Evolutionary conservation across 2,797 vertebrate genomes (phyloP).

Genomic region (Acrossocheilus wenchowensis): DNA sequence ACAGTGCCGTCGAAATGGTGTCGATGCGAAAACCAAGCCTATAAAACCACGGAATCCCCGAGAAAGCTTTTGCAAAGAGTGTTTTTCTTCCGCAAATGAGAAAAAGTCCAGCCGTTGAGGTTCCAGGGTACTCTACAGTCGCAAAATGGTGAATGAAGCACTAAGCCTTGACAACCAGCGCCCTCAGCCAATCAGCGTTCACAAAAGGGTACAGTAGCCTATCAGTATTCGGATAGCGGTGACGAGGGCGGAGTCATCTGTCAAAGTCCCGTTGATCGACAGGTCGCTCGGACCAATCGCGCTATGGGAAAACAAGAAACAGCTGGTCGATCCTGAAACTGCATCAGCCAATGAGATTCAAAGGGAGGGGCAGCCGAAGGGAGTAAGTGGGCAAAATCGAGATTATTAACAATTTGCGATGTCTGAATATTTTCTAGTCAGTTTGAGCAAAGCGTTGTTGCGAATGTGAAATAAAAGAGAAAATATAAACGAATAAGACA

Average conservation of each 20-base stretch:
- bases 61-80: conserved; percentile 68
- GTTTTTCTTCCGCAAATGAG: conserved; percentile 71
- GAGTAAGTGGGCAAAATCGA: conserved; percentile 57
- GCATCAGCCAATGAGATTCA: conserved; percentile 78
- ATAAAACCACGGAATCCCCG: conserved; percentile 65
- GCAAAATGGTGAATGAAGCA: conserved; percentile 99
- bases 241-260: conserved; percentile 70
- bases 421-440: not conserved
- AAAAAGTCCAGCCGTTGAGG: conserved; percentile 79
- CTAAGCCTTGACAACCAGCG: conserved; percentile 90
- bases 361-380: conserved; percentile 65
- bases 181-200: conserved; percentile 79
- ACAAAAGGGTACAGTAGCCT: conserved; percentile 83
- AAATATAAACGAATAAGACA: not conserved
- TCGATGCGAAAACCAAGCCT: conserved; percentile 51
- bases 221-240: conserved; percentile 52
- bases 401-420: conserved; percentile 49
- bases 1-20: conserved; percentile 51
- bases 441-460: not conserved
- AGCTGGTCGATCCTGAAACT: conserved; percentile 75
- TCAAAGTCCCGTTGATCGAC: conserved; percentile 72
- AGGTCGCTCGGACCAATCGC: conserved; percentile 68
- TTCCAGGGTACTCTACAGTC: conserved; percentile 89
- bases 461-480: not conserved
- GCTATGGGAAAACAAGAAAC: conserved; percentile 79